Evolutionary conservation across 1,140 invertebrate species (phyloP), one percentile per base, ranked within the genome.

Genomic region (Drosophila kohkoa): DNA sequence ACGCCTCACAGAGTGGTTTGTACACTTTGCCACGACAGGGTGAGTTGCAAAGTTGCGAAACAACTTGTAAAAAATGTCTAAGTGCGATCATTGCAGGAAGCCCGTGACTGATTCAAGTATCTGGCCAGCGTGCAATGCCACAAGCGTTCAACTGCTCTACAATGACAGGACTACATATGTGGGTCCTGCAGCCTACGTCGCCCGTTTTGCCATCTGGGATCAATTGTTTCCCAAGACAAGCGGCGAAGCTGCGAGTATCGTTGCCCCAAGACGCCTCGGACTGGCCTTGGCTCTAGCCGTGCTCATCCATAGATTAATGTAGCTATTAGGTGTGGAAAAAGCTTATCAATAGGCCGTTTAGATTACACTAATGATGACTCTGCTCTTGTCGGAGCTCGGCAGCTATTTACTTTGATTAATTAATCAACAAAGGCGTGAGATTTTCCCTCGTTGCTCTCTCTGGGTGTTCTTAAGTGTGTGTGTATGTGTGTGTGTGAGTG

Each of bases 281-380:
- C 77, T 93, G 25, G 70, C 94, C n/a, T 38, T 93, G 93, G 51
- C 6, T 89, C 93, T 57, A 46, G 41, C 16, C 41, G 10, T 54
- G 30, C n/a, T 59, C 38, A 62, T 55, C 35, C 54, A 5, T 51
- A 79, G 79, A 87, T 87, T 81, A 88, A 85, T 88, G 85, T 79
- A 85, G 78, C 81, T 67, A 85, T 88, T 87, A 87, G 83, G 85
- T 83, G 85, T 72, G 80, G 85, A 83, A 88, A 83, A 63, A 83
- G 80, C 83, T 88, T 88, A 88, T 88, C 83, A 88, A 88, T 88
- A 80, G 85, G 85, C 86, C 78, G 86, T 89, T 89, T 81, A 89
- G 85, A 89, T 89, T 76, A 72, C 59, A 72, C 75, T 88, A 88
- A 89, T 89, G 83, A 88, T 59, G 69, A 66, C 62, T 69, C 68